Evolutionary conservation across 35 echinoderm and acorn worm genomes (phyloP), one percentile per base, ranked within the genome.

Genomic region (Amphiura filiformis): DNA sequence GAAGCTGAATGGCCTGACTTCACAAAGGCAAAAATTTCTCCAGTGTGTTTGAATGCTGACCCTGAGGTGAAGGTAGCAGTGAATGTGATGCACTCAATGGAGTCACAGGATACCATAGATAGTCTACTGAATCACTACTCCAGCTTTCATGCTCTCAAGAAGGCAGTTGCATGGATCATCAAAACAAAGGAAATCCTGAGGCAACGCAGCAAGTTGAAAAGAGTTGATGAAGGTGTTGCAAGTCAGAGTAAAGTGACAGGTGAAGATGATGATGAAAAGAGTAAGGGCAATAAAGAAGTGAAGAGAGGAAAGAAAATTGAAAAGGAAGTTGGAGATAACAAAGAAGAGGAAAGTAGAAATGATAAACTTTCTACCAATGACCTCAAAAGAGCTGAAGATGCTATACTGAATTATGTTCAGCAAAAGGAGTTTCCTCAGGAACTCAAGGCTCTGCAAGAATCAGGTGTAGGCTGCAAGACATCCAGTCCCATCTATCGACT

Each of bases 1-100:
- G 32, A 80, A 36, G 41, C 78, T 23, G 26, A 77, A 32, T 88
- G 81, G 91, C 90, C 90, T 11, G 28, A 70, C 61, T 2, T 23
- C 26, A 52, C 44, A 30, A 18, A 26, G 26, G 9, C 28, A 13
- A 70, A 70, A n/a, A 23, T 13, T 26, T 70, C 61, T 13, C 26
- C 61, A 70, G 28, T n/a, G 26, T 2, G 2, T 30, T 3, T n/a
- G 26, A 30, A 70, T 26, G 28, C 7, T 70, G 61, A 70, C 28
- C 61, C 61, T 15, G 61, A 70, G 61, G 26, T 70, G 7, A 70
- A 70, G 20, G 44, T 52, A 70, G 15, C 28, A 26, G 61, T 70
- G 26, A 70, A 70, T 3, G 61, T n/a, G 26, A 70, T n/a, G 61
- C 61, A 70, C 7, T 70, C 7, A n/a, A 70, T 70, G 61, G 26